Evolutionary conservation across 2,113 vertebrate species (phyloP), one percentile per base, ranked within the genome.

Genomic region (Arizona elegans): DNA sequence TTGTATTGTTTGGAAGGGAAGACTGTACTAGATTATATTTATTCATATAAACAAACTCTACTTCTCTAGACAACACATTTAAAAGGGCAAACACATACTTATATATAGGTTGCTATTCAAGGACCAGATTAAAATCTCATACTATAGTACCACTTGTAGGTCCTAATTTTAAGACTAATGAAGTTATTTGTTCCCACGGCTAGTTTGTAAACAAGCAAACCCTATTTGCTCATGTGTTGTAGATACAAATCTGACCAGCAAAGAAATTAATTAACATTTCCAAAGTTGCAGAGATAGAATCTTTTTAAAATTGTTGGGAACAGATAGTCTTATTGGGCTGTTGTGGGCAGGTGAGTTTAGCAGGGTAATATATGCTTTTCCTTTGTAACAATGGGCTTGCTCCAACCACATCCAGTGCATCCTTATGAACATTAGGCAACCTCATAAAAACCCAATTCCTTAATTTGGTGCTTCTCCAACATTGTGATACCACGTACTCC

Each of bases 221-320:
- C n/a, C 8, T 55, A 26, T 86, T 92, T 50, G 75, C 54, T 75
- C 70, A 65, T 58, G 21, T 87, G 33, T 24, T 29, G 55, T 89
- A 87, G 81, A 93, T 93, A 58, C 62, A 87, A 87, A 90, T 90
- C 92, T 90, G 75, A 54, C 81, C 75, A 50, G 86, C 91, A 93
- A 93, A 55, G 50, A 90, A 90, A 38, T 87, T 93, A 93, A 90
- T 59, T 87, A 58, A 62, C 56, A 62, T 90, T 85, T 93, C 81
- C 89, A 86, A 86, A 75, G 29, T 26, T 50, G 70, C 70, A 86
- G 56, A 93, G 56, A 90, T 90, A 65, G 55, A 26, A 93, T 90
- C 88, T 93, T 54, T 43, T 81, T 23, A n/a, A 81, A 81, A 55
- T 15, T 56, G 62, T 88, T 86, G 92, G 92, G 88, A 93, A 93